Evolutionary conservation across 2,113 vertebrate species (phyloP).

Genomic region (Solea solea): DNA sequence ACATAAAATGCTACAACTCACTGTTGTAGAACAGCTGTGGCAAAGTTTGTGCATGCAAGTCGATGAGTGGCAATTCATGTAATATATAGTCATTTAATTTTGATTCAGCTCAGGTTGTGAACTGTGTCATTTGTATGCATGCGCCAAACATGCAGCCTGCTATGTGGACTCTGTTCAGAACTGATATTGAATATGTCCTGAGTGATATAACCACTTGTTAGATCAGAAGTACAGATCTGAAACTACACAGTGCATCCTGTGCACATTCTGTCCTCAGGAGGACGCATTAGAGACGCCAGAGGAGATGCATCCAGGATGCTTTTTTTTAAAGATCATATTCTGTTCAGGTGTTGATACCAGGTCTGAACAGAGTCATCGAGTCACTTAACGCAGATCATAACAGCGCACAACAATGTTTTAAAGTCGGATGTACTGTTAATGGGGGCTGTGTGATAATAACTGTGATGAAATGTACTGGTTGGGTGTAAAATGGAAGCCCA

Average conservation of each 20-base stretch:
- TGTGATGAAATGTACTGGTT: conserved; percentile 24
- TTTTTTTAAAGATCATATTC: too few relatives aligned
- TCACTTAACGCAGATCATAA: conserved; percentile 1
- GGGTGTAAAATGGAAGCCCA: conserved; percentile 18
- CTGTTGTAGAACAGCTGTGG: background rate
- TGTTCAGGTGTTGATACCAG: too few relatives aligned
- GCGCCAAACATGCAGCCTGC: conserved; percentile 24
- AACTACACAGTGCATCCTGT: too few relatives aligned
- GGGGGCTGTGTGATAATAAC: conserved; percentile 26
- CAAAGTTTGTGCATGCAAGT: conserved; percentile 30
- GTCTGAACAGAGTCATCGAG: background rate
- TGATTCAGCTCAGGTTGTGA: conserved; percentile 23
- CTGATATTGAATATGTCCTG: too few relatives aligned
- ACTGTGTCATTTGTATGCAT: conserved; percentile 27
- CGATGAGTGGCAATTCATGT: background rate
- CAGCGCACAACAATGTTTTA: background rate
- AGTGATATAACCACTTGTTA: too few relatives aligned
- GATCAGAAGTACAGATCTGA: too few relatives aligned
- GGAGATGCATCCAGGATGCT: too few relatives aligned
- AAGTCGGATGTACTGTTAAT: conserved; percentile 12
- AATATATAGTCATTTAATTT: conserved; percentile 1
- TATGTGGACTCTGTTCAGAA: background rate
- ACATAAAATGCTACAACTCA: conserved; percentile 9
- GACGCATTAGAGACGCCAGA: too few relatives aligned
- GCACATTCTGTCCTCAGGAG: too few relatives aligned